These are phyloP conservation scores for Cotesia congregata DNA, from an alignment of 2,888 invertebrate genomes.

Conservation along the genomic window DNA sequence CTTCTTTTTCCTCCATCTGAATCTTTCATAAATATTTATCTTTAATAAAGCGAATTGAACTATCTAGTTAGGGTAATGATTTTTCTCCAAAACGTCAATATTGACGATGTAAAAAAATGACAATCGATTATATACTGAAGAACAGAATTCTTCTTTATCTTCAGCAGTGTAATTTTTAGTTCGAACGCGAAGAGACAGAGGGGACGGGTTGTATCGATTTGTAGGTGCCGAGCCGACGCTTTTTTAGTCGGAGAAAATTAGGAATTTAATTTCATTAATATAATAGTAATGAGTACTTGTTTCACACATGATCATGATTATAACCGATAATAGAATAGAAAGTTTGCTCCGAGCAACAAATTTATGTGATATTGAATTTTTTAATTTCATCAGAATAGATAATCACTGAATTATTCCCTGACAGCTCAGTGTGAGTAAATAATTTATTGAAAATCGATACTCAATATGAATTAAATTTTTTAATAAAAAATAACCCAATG, in stretches of 20 bases:
- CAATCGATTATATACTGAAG: not conserved
- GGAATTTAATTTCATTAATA: not conserved
- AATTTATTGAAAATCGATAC: not conserved
- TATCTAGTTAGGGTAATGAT: not conserved
- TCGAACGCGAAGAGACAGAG: not conserved
- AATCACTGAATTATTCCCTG: slow-evolving; percentile 3
- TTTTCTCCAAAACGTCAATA: not conserved
- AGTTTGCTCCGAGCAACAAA: not conserved
- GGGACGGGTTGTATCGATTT: not conserved
- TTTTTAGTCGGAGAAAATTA: not conserved
- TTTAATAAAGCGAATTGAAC: not conserved
- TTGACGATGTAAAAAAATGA: not conserved
- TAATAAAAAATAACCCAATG: not conserved
- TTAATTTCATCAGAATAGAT: slow-evolving; percentile 7
- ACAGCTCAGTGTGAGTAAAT: not conserved
- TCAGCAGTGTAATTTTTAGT: not conserved
- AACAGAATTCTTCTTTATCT: not conserved
- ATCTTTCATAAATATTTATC: slow-evolving; percentile 22
- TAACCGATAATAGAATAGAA: not conserved
- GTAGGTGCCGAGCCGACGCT: no score
- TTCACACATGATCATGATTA: not conserved
- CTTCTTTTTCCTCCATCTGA: slow-evolving; percentile 65
- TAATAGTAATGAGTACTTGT: not conserved
- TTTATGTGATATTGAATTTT: slow-evolving; percentile 1
- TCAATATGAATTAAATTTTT: not conserved